A percentile compares a stretch with the other conserved stretches of the same genome.
phyloP scores from a whole-genome alignment of 2,797 vertebrate species.

The Cygnus olor region DNA sequence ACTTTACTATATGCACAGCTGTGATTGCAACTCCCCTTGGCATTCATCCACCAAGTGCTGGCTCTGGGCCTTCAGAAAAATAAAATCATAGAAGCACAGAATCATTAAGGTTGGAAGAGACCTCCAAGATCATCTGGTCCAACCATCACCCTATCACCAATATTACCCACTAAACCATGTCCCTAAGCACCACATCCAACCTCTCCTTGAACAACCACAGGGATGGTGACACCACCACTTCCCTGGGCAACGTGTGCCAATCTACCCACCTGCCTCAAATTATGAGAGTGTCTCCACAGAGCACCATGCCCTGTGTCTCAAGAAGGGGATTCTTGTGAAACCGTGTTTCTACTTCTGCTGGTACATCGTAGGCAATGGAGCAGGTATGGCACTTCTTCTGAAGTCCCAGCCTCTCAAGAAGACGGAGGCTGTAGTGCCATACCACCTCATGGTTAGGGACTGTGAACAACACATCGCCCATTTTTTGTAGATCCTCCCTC shows the following conservation, averaged over 20 bases:
- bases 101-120: too few relatives aligned
- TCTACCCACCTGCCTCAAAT: neutral
- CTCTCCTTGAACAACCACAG: too few relatives aligned
- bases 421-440: neutral
- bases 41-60: neutral
- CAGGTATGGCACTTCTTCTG: neutral
- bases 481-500: neutral
- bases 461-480: neutral
- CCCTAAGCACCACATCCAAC: too few relatives aligned
- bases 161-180: too few relatives aligned
- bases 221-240: too few relatives aligned
- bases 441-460: neutral
- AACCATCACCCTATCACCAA: too few relatives aligned
- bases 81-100: neutral
- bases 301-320: neutral
- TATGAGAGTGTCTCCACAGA: neutral
- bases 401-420: neutral
- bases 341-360: neutral
- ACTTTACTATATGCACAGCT: constrained; percentile 32
- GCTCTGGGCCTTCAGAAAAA: neutral
- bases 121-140: too few relatives aligned
- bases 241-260: too few relatives aligned
- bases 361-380: neutral
- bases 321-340: neutral
- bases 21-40: neutral